Base-by-base conservation (phyloP, 2,113 vertebrate genomes). In the Nibea albiflora region DNA sequence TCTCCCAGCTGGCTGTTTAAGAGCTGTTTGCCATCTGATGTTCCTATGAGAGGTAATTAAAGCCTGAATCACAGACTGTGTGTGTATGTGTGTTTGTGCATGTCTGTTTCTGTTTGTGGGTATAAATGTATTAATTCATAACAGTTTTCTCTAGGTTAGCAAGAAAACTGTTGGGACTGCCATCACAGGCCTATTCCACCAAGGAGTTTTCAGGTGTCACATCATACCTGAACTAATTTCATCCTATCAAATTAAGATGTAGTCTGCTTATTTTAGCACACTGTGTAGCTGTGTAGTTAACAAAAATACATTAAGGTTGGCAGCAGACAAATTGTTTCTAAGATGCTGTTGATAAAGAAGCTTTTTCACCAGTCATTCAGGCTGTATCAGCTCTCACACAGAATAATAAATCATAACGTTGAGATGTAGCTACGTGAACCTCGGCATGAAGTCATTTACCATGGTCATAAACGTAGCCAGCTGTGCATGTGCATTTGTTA, bases 41-140 rank as follows among this genome's bases (percentile, higher is more conserved):
- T 89, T 94, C 93, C 93, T 95, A 61, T 81, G 94, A 94, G 94
- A 94, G 92, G 91, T 93, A 94, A 95, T 95, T 95, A 95, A 92
- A 90, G 81, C 67, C 81, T 79, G 83, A 87, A 87, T 92, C 87
- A 90, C 79, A 90, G 85, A 73, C 85, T 85, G 46, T 83, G 17
- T 86, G 73, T 65, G 68, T 72, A 46, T 83, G 50, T 65, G 49
- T 74, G 69, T 56, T 47, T 47, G 42, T 65, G 64, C 31, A 22
- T 47, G 46, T 42, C 28, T 71, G 53, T 42, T 19, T 72, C 49
- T 64, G 65, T 7, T 19, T 39, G 75, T 81, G 52, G 76, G 77
- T 62, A 65, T 16, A 78, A 83, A 81, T 81, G 50, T 68, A 89
- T 89, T 93, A 11, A 92, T 93, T 90, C 86, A 86, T 84, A 79